A percentile compares a stretch with the other conserved stretches of the same genome.
These are phyloP conservation scores for Lasioglossum marginatum DNA, from an alignment of 2,888 invertebrate species.

Conservation along the genomic window DNA sequence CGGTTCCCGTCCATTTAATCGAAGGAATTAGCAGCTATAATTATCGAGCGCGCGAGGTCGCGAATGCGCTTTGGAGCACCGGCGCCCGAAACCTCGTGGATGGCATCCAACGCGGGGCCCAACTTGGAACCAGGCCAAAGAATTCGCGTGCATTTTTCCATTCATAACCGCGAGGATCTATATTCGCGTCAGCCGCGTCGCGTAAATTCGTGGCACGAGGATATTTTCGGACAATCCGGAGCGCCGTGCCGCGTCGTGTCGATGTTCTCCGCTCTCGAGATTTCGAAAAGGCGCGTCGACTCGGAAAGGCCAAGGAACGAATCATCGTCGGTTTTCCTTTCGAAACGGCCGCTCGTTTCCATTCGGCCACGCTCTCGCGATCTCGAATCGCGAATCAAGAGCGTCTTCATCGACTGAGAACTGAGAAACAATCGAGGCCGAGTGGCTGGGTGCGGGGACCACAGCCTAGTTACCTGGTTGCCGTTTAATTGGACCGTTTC, in stretches of 20 bases:
- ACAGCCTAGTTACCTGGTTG: not conserved
- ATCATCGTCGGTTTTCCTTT: conserved; percentile 27
- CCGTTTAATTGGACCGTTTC: conserved; percentile 10
- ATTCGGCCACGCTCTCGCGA: conserved; percentile 53
- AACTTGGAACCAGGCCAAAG: conserved; percentile 75
- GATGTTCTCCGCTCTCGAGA: not conserved
- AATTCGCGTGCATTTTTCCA: conserved; percentile 82
- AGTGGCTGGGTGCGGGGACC: not conserved
- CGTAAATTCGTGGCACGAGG: conserved; percentile 70
- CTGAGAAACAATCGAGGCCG: not conserved
- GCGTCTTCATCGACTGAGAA: not conserved
- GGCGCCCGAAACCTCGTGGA: conserved; percentile 71
- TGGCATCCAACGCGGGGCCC: conserved; percentile 63
- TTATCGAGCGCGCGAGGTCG: not conserved
- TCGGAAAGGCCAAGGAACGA: conserved; percentile 17
- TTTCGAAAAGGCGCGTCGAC: conserved; percentile 29
- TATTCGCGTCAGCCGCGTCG: conserved; percentile 72
- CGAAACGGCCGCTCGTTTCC: conserved; percentile 36
- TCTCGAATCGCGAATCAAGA: not conserved
- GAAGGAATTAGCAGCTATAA: conserved; percentile 8
- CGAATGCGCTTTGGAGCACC: conserved; percentile 39
- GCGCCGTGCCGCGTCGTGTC: not conserved
- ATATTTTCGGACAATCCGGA: conserved; percentile 69
- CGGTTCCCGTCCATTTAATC: conserved; percentile 10
- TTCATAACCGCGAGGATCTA: conserved; percentile 80